A percentile compares a stretch with the other conserved stretches of the same genome.
Evolutionary conservation across 1,140 invertebrate genomes (phyloP).

Genomic region (Proctacanthus coquilletti): DNA sequence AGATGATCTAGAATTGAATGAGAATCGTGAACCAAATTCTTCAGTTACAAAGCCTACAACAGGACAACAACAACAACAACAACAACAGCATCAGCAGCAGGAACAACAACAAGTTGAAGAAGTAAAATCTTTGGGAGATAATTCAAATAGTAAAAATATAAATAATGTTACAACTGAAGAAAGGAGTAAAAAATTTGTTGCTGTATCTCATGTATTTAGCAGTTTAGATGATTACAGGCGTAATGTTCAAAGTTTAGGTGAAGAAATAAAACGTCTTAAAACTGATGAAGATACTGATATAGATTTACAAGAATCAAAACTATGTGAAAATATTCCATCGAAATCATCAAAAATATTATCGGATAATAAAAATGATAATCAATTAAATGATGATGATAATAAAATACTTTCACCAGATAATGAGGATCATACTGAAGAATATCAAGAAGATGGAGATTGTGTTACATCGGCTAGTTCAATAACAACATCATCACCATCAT

Average conservation of each 20-base stretch:
- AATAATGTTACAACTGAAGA: background rate
- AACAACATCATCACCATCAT: slow-evolving; percentile 26
- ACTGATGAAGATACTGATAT: slow-evolving; percentile 1
- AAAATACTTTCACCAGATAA: background rate
- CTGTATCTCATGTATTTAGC: slow-evolving; percentile 38
- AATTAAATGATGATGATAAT: background rate
- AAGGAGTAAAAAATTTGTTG: slow-evolving; percentile 17
- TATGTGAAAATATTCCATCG: background rate
- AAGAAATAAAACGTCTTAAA: slow-evolving; percentile 2
- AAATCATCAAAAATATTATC: too few species aligned
- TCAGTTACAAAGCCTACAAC: slow-evolving; percentile 36
- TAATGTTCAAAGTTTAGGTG: slow-evolving; percentile 25
- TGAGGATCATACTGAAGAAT: slow-evolving; percentile 3
- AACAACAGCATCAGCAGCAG: background rate
- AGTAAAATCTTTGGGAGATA: background rate
- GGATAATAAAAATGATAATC: background rate
- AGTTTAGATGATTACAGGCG: slow-evolving; percentile 47
- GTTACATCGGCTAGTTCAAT: slow-evolving; percentile 20
- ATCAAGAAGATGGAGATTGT: slow-evolving; percentile 10
- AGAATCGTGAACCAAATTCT: slow-evolving; percentile 21
- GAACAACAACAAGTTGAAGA: slow-evolving; percentile 5
- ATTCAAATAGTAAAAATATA: background rate
- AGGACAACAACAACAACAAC: slow-evolving; percentile 2
- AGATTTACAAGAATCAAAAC: background rate
- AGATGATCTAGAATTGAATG: slow-evolving; percentile 57